phyloP scores from a whole-genome alignment of 2,888 invertebrate genomes.

The Cryptus viduatorius region DNA sequence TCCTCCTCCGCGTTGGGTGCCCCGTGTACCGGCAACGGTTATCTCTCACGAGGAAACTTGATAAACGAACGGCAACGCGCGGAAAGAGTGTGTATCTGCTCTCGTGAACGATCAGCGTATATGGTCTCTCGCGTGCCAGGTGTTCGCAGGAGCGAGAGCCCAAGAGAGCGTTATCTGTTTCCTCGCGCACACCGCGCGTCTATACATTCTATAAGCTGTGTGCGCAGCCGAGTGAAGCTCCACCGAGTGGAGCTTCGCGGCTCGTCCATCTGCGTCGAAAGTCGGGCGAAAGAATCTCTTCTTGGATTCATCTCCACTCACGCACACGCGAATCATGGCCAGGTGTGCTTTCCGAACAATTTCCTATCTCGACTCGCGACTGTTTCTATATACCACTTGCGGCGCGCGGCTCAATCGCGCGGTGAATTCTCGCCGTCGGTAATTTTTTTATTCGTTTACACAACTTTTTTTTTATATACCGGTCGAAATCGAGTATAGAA shows the following conservation, averaged over 20 bases:
- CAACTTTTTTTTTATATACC: too few species aligned
- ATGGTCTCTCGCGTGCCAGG: not conserved
- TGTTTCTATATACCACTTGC: too few species aligned
- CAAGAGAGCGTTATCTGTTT: constrained; percentile 3
- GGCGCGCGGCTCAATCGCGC: too few species aligned
- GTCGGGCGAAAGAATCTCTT: not conserved
- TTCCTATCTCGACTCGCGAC: constrained; percentile 10
- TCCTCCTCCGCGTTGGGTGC: constrained; percentile 28
- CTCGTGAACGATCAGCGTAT: not conserved
- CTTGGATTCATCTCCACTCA: not conserved
- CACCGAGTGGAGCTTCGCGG: not conserved
- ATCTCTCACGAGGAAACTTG: constrained; percentile 63
- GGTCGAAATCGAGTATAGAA: not conserved
- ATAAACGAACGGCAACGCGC: constrained; percentile 48
- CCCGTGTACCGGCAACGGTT: constrained; percentile 37
- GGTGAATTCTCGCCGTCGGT: too few species aligned
- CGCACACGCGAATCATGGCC: constrained; percentile 13
- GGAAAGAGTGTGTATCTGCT: constrained; percentile 12
- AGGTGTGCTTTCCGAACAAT: constrained; percentile 26
- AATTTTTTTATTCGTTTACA: too few species aligned
- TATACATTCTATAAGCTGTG: too few species aligned
- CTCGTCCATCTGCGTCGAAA: not conserved
- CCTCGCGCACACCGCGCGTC: not conserved
- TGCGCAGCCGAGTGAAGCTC: too few species aligned
- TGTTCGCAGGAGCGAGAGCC: not conserved